Evolutionary conservation across 2,113 vertebrate genomes (phyloP), one percentile per base, ranked within the genome.

Genomic region (Archocentrus centrarchus): DNA sequence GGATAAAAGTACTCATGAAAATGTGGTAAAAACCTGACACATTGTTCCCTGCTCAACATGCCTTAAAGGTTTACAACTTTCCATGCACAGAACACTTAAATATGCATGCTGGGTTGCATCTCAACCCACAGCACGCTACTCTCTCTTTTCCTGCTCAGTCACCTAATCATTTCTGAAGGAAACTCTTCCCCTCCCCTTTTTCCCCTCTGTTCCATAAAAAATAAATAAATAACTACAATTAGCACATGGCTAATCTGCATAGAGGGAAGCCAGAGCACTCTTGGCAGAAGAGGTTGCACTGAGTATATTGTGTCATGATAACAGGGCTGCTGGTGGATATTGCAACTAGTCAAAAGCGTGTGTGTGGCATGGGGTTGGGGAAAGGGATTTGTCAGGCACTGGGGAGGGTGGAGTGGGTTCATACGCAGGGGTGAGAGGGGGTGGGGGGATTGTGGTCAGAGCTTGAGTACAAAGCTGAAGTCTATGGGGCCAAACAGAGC

Each of bases 231-330:
- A 93, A 97, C 80, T 81, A 91, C 91, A 94, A 97, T 97, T 96
- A 97, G 97, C 98, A 98, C 97, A 96, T 97, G 98, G 97, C 98
- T 98, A 96, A 99, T 99, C 97, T 99, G 97, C 97, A 98, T 98
- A 96, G 94, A 96, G 93, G 95, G 95, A 97, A 96, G 96, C 95
- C 96, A 95, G 94, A 79, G 93, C 93, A 60, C 94, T 95, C 95
- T 94, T 97, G 96, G 96, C 97, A 96, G 96, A 93, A 95, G 96
- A 96, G 95, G 95, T 96, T 96, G 93, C 84, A 91, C 95, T 92
- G 90, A 91, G 93, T 92, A 82, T 95, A 95, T 96, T 95, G 96
- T 96, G 96, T 94, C 97, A 96, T 94, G 96, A 89, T 60, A 47
- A 68, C 92, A 44, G 94, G 95, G 93, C 93, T 89, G 84, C 80